Base-by-base conservation (phyloP, 2,797 vertebrate genomes). In the Pseudocheirus occidentalis region DNA sequence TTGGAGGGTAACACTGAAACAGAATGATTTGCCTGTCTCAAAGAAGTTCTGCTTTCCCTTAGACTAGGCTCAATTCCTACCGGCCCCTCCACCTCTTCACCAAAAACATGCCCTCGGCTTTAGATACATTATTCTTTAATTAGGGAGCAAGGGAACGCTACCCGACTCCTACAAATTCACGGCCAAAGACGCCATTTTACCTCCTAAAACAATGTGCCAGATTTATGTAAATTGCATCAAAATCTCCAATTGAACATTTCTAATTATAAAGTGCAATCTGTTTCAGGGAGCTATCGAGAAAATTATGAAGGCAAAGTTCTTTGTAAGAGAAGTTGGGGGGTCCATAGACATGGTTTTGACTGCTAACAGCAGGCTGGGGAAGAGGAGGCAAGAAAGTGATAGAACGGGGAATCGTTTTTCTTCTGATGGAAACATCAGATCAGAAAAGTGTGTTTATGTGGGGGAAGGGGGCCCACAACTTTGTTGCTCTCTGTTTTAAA, bases 241-340 rank as follows among this genome's bases (percentile, higher is more conserved):
- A 96, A 95, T 27, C 90, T 40, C 90, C 73, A 16, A n/a, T 54
- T 31, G 90, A 92, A 94, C 0, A 4, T 50, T 87, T 40, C 59
- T 11, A 55, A 81, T 92, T 31, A 50, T 34, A 66, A 92, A 95
- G 89, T 81, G 92, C 58, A 93, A 92, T 95, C n/a, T 81, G 93
- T 40, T 24, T 31, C 29, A 9, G 9, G 90, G 92, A 95, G 55
- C 94, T 53, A 91, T 46, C 5, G 95, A 90, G 59, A 94, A 92
- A 96, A 96, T 96, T 95, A 94, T 92, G 81, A 34, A 90, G 92
- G 59, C 55, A 94, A 95, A 95, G 90, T 92, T 94, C 62, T 81
- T 34, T 55, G 91, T 93, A 95, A 10, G 92, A 95, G 55, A 91
- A 95, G 93, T 90, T 93, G 93, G 31, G 31, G 29, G 90, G 50